phyloP scores from a whole-genome alignment of 2,888 invertebrate genomes.

The Danaus chrysippus region DNA sequence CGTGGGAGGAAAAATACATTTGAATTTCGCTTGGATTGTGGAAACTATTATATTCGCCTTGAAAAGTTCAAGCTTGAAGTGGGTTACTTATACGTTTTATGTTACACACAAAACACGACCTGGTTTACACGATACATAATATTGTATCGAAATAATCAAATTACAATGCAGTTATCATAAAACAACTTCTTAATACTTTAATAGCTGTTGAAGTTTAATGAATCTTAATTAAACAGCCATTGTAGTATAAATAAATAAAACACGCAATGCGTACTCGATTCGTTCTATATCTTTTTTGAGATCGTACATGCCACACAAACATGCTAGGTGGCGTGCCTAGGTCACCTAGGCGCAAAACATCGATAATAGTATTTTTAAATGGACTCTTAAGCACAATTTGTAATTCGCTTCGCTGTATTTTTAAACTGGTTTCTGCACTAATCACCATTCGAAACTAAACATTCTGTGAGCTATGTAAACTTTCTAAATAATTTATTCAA shows the following conservation, averaged over 20 bases:
- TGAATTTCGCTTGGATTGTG: not conserved
- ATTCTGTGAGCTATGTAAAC: not conserved
- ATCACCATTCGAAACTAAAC: conserved; percentile 1
- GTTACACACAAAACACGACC: too few relatives aligned
- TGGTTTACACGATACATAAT: too few relatives aligned
- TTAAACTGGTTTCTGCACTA: conserved; percentile 8
- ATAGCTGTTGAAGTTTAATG: conserved; percentile 29
- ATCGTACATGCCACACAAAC: conserved; percentile 34
- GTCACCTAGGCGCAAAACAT: conserved; percentile 29
- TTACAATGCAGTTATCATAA: conserved; percentile 4
- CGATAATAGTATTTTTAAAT: conserved; percentile 9
- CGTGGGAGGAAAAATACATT: not conserved
- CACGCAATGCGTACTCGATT: conserved; percentile 28
- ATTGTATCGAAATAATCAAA: not conserved
- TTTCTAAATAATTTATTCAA: not conserved
- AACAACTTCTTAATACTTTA: conserved; percentile 29
- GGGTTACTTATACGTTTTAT: too few relatives aligned
- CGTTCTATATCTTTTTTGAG: conserved; percentile 33
- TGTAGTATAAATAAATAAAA: conserved; percentile 17
- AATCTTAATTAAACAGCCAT: conserved; percentile 25
- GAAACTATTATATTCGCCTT: not conserved
- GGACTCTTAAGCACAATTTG: conserved; percentile 10
- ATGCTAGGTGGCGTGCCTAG: conserved; percentile 41
- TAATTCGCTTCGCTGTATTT: conserved; percentile 12
- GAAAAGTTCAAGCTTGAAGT: too few relatives aligned